A percentile compares a stretch with the other conserved stretches of the same genome.
These are phyloP conservation scores for Pristionchus arcanus DNA, from an alignment of 2,888 invertebrate species.

Conservation along the genomic window DNA sequence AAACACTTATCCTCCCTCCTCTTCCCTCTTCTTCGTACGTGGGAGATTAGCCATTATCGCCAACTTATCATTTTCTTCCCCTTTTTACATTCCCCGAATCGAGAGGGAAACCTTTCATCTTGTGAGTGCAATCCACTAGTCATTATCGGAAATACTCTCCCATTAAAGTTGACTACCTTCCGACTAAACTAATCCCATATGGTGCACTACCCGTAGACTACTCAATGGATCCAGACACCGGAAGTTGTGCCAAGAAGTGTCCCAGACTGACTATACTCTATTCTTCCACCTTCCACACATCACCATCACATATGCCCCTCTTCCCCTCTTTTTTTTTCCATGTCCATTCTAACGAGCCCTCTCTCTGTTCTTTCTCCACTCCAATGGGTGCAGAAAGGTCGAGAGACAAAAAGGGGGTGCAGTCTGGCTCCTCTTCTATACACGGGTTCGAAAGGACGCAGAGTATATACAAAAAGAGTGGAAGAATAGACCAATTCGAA, in stretches of 20 bases:
- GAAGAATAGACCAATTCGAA: neutral
- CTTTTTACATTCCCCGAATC: neutral
- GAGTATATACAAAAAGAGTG: neutral
- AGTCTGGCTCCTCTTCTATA: neutral
- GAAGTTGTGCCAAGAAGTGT: conserved; percentile 4
- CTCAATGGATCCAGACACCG: neutral
- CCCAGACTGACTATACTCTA: neutral
- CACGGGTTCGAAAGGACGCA: neutral
- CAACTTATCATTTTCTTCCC: neutral
- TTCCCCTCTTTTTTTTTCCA: neutral
- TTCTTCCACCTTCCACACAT: neutral
- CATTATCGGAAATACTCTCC: neutral
- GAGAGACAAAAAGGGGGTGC: neutral
- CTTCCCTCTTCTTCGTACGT: neutral
- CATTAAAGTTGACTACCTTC: conserved; percentile 11
- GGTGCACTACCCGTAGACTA: conserved; percentile 1
- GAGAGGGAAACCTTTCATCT: conserved; percentile 14
- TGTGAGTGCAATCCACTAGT: conserved; percentile 16
- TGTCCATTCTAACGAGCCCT: conserved; percentile 13
- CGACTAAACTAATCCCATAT: conserved; percentile 31
- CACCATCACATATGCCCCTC: neutral
- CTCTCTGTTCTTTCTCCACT: neutral
- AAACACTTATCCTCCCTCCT: neutral
- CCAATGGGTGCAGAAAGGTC: neutral
- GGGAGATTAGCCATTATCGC: neutral